phyloP scores from a whole-genome alignment of 1,140 invertebrate species.

The Zelostemma sp. region DNA sequence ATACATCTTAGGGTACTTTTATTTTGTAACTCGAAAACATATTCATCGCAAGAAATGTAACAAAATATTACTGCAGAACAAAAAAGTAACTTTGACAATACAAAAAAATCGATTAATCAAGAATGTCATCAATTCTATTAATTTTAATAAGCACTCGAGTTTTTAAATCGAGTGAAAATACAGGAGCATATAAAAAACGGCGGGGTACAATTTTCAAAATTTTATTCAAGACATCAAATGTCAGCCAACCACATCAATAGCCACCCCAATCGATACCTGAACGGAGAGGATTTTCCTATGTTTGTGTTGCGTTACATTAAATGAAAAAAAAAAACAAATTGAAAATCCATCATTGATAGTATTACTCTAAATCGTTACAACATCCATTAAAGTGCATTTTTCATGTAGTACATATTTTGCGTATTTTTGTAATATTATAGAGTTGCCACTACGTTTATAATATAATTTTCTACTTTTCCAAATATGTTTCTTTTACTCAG shows the following conservation, averaged over 20 bases:
- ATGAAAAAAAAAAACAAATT: slow-evolving; percentile 47
- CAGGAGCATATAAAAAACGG: no score
- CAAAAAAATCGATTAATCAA: no score
- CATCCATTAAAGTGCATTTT: slow-evolving; percentile 64
- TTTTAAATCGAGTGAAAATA: no score
- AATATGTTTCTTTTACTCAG: slow-evolving; percentile 53
- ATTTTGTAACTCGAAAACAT: no score
- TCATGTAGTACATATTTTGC: slow-evolving; percentile 62
- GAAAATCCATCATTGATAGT: slow-evolving; percentile 55
- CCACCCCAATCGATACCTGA: slow-evolving; percentile 35
- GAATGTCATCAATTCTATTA: no score
- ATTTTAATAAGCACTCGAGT: no score
- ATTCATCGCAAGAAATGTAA: no score
- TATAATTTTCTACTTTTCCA: slow-evolving; percentile 60
- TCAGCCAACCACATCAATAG: slow-evolving; percentile 55
- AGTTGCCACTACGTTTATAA: slow-evolving; percentile 63
- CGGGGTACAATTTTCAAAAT: slow-evolving; percentile 45
- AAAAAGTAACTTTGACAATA: no score
- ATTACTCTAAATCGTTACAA: slow-evolving; percentile 62
- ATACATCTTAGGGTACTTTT: no score
- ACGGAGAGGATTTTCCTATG: slow-evolving; percentile 47
- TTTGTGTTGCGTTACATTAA: slow-evolving; percentile 55
- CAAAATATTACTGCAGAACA: no score
- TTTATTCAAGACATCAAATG: slow-evolving; percentile 66
- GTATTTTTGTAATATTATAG: slow-evolving; percentile 63